Percentiles rank a stretch among this genome's conserved stretches.
These are phyloP conservation scores for Tenthredo scrophulariae DNA, from an alignment of 2,888 invertebrate species.

Conservation along the genomic window DNA sequence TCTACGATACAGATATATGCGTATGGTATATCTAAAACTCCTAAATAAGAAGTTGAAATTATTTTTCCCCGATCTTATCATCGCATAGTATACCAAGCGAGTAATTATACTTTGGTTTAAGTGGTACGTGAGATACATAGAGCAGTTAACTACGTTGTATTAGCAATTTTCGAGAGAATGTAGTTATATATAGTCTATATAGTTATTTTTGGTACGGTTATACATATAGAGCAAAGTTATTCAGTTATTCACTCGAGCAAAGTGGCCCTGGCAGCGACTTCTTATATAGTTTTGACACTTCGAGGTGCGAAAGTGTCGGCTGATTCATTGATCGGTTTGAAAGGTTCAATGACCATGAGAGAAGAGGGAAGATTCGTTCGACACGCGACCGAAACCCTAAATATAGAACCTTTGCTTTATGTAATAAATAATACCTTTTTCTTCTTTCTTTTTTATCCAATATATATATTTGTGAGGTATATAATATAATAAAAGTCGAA, in stretches of 20 bases:
- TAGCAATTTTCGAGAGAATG: background rate
- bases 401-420: background rate
- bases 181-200: background rate
- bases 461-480: background rate
- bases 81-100: background rate
- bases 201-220: background rate
- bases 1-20: background rate
- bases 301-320: conserved; percentile 41
- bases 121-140: background rate
- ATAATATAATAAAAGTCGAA: background rate
- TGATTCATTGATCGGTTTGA: conserved; percentile 46
- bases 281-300: conserved; percentile 30
- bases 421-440: background rate
- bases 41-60: background rate
- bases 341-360: conserved; percentile 44
- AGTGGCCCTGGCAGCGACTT: background rate
- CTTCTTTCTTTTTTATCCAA: background rate
- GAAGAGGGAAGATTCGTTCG: conserved; percentile 35
- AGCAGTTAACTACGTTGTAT: background rate
- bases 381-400: conserved; percentile 18
- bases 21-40: background rate
- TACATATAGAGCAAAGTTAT: background rate
- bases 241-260: background rate
- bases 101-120: background rate
- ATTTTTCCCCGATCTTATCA: background rate